Conservation (phyloP, 2,113 vertebrate species). For the Pyrgilauda ruficollis region DNA sequence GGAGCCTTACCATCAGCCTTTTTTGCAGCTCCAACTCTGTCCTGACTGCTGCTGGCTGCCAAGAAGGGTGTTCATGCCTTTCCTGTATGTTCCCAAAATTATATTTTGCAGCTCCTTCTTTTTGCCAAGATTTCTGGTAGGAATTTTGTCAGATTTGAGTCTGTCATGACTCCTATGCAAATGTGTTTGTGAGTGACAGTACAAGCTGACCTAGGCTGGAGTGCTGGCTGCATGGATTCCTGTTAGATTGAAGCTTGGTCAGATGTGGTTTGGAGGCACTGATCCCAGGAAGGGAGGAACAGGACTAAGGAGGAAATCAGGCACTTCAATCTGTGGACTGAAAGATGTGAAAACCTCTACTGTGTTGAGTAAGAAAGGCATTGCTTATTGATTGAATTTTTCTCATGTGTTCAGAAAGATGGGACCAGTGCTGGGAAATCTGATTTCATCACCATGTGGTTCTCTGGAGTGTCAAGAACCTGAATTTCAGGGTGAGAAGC, state of each 20-base stretch:
- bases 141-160: background rate
- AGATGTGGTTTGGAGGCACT: rapidly evolving
- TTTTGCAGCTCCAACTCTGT: background rate
- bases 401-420: background rate
- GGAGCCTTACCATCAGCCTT: background rate
- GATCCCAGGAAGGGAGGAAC: background rate
- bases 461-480: background rate
- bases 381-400: background rate
- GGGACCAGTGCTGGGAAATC: background rate
- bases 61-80: background rate
- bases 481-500: constrained; percentile 14
- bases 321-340: background rate
- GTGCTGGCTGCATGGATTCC: background rate
- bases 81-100: background rate
- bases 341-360: rapidly evolving
- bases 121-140: background rate
- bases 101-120: background rate
- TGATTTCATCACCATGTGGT: background rate
- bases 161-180: background rate
- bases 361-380: background rate
- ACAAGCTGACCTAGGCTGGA: background rate
- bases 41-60: background rate
- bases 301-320: background rate
- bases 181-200: background rate
- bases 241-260: background rate